A percentile compares a stretch with the other conserved stretches of the same genome.
phyloP scores from a whole-genome alignment of 30 jellyfish, hydroid and myxozoan genomes.

The Nemopilema nomurai region DNA sequence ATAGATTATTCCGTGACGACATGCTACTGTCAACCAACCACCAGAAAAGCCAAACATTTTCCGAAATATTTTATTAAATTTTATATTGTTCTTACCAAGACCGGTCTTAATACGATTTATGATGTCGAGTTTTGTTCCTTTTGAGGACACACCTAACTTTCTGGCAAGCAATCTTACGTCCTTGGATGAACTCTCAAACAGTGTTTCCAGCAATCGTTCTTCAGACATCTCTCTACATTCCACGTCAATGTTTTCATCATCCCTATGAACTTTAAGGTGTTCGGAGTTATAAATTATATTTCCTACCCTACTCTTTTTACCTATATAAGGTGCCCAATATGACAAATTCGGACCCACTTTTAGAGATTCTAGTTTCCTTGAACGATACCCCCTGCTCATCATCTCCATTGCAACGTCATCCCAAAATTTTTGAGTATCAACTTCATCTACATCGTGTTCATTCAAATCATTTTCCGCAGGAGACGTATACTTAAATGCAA shows the following conservation, averaged over 20 bases:
- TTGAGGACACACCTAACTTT: slow-evolving; percentile 5
- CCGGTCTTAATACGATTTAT: slow-evolving; percentile 38
- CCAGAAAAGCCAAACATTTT: slow-evolving; percentile 61
- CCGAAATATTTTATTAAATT: slow-evolving; percentile 37
- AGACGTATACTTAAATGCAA: slow-evolving; percentile 42
- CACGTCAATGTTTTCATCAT: not conserved
- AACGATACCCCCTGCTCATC: slow-evolving; percentile 22
- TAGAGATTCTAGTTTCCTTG: not conserved
- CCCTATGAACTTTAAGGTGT: slow-evolving; percentile 20
- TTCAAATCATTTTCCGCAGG: not conserved
- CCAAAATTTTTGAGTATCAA: slow-evolving; percentile 32
- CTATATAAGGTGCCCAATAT: slow-evolving; percentile 63
- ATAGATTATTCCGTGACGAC: slow-evolving; percentile 59
- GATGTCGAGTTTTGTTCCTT: slow-evolving; percentile 41
- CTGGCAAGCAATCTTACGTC: slow-evolving; percentile 25
- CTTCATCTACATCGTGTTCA: slow-evolving; percentile 13
- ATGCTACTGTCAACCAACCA: slow-evolving; percentile 49
- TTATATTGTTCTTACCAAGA: slow-evolving; percentile 6
- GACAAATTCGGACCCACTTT: slow-evolving; percentile 30
- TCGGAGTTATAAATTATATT: slow-evolving; percentile 34
- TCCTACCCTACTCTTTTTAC: not conserved
- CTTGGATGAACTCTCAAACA: not conserved
- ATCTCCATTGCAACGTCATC: slow-evolving; percentile 24
- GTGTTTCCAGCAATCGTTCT: slow-evolving; percentile 29
- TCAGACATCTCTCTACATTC: slow-evolving; percentile 44